A percentile compares a stretch with the other conserved stretches of the same genome.
Evolutionary conservation across 92 coral and sea anemone species (phyloP).

Genomic region (Siderastrea radians): DNA sequence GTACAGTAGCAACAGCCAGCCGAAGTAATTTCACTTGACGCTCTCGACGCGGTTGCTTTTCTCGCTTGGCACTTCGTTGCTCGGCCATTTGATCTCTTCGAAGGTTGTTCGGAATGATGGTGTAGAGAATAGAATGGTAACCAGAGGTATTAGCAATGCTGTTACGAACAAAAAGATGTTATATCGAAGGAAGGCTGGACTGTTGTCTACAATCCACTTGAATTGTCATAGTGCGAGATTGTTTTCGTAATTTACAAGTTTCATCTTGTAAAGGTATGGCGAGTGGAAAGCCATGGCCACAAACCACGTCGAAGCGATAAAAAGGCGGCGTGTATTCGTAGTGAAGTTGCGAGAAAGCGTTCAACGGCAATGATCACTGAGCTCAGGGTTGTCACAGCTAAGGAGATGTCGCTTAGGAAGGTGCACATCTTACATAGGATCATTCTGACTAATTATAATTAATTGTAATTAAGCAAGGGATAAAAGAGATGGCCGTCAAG

Average conservation of each 20-base stretch:
- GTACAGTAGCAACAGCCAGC: slow-evolving; percentile 19
- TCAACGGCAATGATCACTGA: slow-evolving; percentile 9
- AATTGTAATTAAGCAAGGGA: background rate
- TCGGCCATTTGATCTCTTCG: slow-evolving; percentile 19
- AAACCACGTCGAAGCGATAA: slow-evolving; percentile 27
- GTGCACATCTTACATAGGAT: slow-evolving; percentile 24
- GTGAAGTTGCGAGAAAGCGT: slow-evolving; percentile 14
- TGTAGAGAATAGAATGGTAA: slow-evolving; percentile 4
- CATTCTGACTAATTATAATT: background rate
- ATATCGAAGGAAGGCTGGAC: background rate
- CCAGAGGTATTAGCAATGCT: slow-evolving; percentile 12
- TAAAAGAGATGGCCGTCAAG: slow-evolving; percentile 6
- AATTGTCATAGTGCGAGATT: background rate
- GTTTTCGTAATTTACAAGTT: background rate
- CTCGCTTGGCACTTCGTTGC: background rate
- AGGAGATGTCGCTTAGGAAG: slow-evolving; percentile 18
- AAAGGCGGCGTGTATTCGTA: slow-evolving; percentile 2
- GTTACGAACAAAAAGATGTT: background rate
- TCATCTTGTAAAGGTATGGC: slow-evolving; percentile 16
- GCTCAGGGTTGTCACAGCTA: slow-evolving; percentile 15
- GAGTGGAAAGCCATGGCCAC: slow-evolving; percentile 9
- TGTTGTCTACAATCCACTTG: background rate
- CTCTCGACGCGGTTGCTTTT: background rate
- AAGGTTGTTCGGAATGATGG: background rate
- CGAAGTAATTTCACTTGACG: slow-evolving; percentile 3